Evolutionary conservation across 2,113 vertebrate genomes (phyloP), one percentile per base, ranked within the genome.

Genomic region (Phaethornis superciliosus): DNA sequence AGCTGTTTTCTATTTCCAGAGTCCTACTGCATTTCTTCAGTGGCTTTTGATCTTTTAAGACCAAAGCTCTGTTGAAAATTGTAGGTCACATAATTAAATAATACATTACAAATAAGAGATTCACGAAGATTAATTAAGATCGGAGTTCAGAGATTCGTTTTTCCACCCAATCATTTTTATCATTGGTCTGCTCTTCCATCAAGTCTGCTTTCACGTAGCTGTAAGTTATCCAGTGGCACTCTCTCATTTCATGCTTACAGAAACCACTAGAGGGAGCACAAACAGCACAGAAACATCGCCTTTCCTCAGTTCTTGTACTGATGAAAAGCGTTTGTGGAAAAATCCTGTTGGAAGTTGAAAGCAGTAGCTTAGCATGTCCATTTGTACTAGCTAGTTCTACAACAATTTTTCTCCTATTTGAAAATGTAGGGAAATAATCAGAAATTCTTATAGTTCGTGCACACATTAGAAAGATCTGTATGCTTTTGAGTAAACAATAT

Each of bases 221-320:
- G 5, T 7, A 7, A 1, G 0, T 9, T 12, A 30, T 11, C 13
- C 62, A 44, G n/a, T 22, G 2, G 3, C 23, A 8, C 12, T 62
- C 37, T 68, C n/a, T 26, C 3, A 0, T 14, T 91, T 35, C 32
- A 9, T 27, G 64, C 46, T 67, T 46, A 24, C 69, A 49, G 40
- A 58, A 4, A 5, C 8, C 95, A 82, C 63, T 4, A 96, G 95
- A 79, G 94, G 96, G 95, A 94, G 93, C 79, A 77, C 40, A 4
- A 77, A 70, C 16, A 82, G 75, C 93, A 81, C 79, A 74, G 55
- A 85, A 95, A 63, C 28, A 22, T 3, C 28, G 15, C 16, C 46
- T 52, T 40, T 7, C 8, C 11, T 44, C 71, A 40, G 18, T 13
- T 54, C 9, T 19, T 13, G 6, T 1, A 15, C 20, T 6, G 18